Percentiles rank a stretch among this genome's conserved stretches.
These are phyloP conservation scores for Corydoras sp. DNA, from an alignment of 2,113 vertebrate species.

Conservation along the genomic window DNA sequence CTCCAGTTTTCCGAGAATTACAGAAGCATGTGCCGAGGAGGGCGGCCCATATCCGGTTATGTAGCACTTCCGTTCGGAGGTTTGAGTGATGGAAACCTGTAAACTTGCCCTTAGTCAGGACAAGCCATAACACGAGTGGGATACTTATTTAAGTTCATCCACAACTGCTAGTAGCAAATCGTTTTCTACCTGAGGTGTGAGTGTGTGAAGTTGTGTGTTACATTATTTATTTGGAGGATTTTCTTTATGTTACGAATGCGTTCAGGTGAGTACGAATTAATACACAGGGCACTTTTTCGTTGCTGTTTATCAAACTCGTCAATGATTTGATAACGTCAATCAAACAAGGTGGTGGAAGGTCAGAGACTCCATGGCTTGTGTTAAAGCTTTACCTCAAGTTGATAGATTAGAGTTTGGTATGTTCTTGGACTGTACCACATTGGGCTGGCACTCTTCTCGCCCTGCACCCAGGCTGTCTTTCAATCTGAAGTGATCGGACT, in stretches of 20 bases:
- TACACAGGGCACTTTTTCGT: slow-evolving; percentile 60
- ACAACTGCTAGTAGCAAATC: slow-evolving; percentile 32
- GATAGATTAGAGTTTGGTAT: too few species aligned
- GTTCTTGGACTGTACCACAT: too few species aligned
- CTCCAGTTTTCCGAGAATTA: slow-evolving; percentile 2
- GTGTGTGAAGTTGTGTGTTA: slow-evolving; percentile 28
- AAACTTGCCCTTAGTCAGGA: neutral
- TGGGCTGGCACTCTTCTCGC: too few species aligned
- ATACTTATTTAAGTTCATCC: slow-evolving; percentile 14
- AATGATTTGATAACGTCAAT: slow-evolving; percentile 40
- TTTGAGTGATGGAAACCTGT: slow-evolving; percentile 15
- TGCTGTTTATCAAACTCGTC: slow-evolving; percentile 44
- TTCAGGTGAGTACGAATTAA: slow-evolving; percentile 43
- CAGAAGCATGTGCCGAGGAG: neutral
- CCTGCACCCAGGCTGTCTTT: too few species aligned
- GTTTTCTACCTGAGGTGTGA: slow-evolving; percentile 38
- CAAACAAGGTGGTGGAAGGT: slow-evolving; percentile 31
- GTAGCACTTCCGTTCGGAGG: slow-evolving; percentile 32
- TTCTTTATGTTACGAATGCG: slow-evolving; percentile 43
- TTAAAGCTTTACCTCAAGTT: too few species aligned
- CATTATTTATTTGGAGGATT: slow-evolving; percentile 36
- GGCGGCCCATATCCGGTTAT: neutral
- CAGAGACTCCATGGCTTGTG: slow-evolving; percentile 5
- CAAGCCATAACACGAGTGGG: neutral
- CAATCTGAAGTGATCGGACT: too few species aligned